Base-by-base conservation (phyloP, 1,140 invertebrate genomes). In the Mylabris phalerata region DNA sequence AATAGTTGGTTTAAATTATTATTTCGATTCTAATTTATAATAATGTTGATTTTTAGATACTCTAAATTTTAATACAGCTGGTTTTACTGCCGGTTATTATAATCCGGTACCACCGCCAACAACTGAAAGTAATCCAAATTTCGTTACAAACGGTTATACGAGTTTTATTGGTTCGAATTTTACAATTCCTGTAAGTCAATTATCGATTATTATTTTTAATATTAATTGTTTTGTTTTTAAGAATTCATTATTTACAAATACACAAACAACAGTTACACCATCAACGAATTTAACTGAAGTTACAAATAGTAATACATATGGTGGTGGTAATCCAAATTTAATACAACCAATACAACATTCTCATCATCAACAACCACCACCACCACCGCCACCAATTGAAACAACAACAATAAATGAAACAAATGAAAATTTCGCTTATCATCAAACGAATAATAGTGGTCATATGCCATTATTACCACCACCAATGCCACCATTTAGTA, bases 401-500 rank as follows among this genome's bases (percentile, higher is more conserved):
- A 7, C 46, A 50, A 13, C 38, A 40, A 19, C 52, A 59, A 45
- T 39, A 47, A 19, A 19, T 19, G 19, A 19, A 19, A 19, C 19
- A 19, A 19, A 32, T 55, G 42, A 7, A 60, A 55, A 38, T 43
- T 48, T 50, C 65, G 67, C 13, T 52, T 64, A 54, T 39, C 42
- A 45, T 62, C 40, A 26, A 44, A n/a, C 41, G 41, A n/a, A 42
- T 11, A 42, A 9, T 42, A 25, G 45, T n/a, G 10, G 32, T 9
- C 52, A 76, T 3, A 73, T 75, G 66, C 77, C 79, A 39, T 60
- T 79, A 51, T 75, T 79, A 46, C 82, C 81, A 9, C 81, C 82
- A 6, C 81, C 82, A 0, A 74, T 84, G 69, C 82, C 82, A 3
- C 80, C 82, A 7, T 78, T 79, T 58, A 65, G 57, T 46, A 55